Conservation (phyloP, 2,888 invertebrate genomes). For the Drosophila paramelanica region DNA sequence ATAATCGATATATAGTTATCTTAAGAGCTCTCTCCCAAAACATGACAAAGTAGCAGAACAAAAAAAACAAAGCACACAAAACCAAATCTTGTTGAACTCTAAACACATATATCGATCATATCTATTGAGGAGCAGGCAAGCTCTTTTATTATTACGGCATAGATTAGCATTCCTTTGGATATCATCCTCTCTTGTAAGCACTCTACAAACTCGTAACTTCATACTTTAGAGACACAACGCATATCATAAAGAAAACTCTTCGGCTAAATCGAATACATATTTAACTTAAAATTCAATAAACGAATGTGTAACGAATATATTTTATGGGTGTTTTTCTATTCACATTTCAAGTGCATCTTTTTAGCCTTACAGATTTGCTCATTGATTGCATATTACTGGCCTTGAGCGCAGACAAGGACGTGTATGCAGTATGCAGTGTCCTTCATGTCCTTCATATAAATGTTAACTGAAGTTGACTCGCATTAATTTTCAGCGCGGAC, state of each 20-base stretch:
- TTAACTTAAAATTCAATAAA: constrained; percentile 68
- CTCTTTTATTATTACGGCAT: constrained; percentile 18
- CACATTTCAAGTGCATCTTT: not conserved
- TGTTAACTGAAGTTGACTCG: constrained; percentile 43
- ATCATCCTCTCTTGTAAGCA: constrained; percentile 46
- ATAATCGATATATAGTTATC: constrained; percentile 42
- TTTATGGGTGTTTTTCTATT: not conserved
- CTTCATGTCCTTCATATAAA: constrained; percentile 26
- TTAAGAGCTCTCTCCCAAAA: constrained; percentile 52
- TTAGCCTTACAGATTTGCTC: constrained; percentile 27
- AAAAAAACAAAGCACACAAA: not conserved
- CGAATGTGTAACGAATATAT: constrained; percentile 42
- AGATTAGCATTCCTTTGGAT: constrained; percentile 31
- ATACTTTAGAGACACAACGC: constrained; percentile 70
- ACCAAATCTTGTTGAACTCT: constrained; percentile 24
- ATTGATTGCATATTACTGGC: constrained; percentile 3
- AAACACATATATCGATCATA: constrained; percentile 31
- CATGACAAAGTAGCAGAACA: constrained; percentile 48
- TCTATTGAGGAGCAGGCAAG: constrained; percentile 7
- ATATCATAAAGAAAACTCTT: constrained; percentile 64
- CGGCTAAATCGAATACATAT: constrained; percentile 64
- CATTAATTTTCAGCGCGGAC: constrained; percentile 55
- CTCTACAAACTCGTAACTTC: constrained; percentile 49
- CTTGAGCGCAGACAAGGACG: constrained; percentile 48
- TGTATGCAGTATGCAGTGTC: constrained; percentile 21